A percentile compares a stretch with the other conserved stretches of the same genome.
Evolutionary conservation across 2,797 vertebrate species (phyloP).

Genomic region (Salarias fasciatus): DNA sequence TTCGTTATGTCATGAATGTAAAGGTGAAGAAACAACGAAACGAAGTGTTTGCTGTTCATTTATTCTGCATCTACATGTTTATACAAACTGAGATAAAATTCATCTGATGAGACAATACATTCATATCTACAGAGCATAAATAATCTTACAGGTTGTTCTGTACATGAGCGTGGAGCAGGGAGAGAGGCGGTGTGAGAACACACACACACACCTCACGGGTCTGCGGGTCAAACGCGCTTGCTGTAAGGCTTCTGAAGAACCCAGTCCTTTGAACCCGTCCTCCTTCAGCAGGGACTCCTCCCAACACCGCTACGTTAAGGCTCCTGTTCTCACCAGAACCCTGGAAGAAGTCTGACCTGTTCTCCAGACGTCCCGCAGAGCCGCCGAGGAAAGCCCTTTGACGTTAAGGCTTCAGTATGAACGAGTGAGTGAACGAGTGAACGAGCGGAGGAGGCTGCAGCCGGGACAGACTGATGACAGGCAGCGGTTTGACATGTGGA

Average conservation of each 20-base stretch:
- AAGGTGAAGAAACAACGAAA: background rate
- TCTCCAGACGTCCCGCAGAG: background rate
- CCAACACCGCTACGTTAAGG: slow-evolving; percentile 13
- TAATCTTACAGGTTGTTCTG: slow-evolving; percentile 65
- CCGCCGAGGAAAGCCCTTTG: slow-evolving; percentile 37
- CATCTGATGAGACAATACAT: slow-evolving; percentile 42
- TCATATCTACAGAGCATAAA: slow-evolving; percentile 76
- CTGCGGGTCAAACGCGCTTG: slow-evolving; percentile 48
- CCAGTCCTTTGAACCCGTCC: background rate
- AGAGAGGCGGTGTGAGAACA: slow-evolving; percentile 51
- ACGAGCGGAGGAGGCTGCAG: background rate
- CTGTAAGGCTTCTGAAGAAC: slow-evolving; percentile 67
- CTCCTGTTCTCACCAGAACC: background rate
- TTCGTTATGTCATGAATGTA: no score
- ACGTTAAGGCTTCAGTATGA: slow-evolving; percentile 41
- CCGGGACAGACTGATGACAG: background rate
- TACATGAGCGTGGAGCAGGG: slow-evolving; percentile 65
- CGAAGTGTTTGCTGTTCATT: slow-evolving; percentile 48
- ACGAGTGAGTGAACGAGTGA: background rate
- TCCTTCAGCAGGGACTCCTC: no score
- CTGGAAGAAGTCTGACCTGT: no score
- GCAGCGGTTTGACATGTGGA: no score
- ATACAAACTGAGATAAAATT: slow-evolving; percentile 53
- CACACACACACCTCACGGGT: background rate
- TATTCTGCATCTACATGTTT: slow-evolving; percentile 62